Evolutionary conservation across 2,797 vertebrate genomes (phyloP), one percentile per base, ranked within the genome.

Genomic region (Buceros bicornis): DNA sequence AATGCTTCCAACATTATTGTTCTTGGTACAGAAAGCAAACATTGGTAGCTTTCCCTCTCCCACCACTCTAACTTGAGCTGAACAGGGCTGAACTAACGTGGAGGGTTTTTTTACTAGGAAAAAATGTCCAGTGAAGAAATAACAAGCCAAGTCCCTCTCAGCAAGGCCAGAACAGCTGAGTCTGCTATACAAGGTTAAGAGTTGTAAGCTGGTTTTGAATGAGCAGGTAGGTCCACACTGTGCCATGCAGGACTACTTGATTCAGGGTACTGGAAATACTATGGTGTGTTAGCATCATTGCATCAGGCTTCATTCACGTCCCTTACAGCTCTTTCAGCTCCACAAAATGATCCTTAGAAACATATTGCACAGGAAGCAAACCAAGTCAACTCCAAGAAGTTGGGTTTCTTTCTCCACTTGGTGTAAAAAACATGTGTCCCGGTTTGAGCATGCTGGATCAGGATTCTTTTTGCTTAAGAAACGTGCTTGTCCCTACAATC

Each of bases 11-110:
- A 80, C 50, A 67, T 91, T 80, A 89, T 92, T 96, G 91, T 77
- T 96, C 69, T 67, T 43, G 18, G 14, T 82, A 92, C 24, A 92
- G 82, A 89, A 96, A 89, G 77, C 87, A 96, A 96, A 96, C 79
- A 96, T 67, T 89, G 64, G 74, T 95, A 95, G 81, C 29, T 89
- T 91, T 91, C 72, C 79, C 61, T 92, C 33, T 96, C 65, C 8
- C 26, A 72, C 5, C 12, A 22, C 56, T 35, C 1, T 26, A 64
- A 80, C 29, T 77, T 83, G 57, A 89, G 85, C 35, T 73, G 20
- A 93, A 85, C 9, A 61, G 29, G n/a, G 54, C 8, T 81, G 77
- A 93, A 76, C 16, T 56, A 33, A 84, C 8, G 28, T 1, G 16
- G 54, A 85, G 37, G 33, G 33, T 33, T 43, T 93, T 91, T 64